phyloP scores from a whole-genome alignment of 2,888 invertebrate genomes.

The Adelphocoris suturalis region DNA sequence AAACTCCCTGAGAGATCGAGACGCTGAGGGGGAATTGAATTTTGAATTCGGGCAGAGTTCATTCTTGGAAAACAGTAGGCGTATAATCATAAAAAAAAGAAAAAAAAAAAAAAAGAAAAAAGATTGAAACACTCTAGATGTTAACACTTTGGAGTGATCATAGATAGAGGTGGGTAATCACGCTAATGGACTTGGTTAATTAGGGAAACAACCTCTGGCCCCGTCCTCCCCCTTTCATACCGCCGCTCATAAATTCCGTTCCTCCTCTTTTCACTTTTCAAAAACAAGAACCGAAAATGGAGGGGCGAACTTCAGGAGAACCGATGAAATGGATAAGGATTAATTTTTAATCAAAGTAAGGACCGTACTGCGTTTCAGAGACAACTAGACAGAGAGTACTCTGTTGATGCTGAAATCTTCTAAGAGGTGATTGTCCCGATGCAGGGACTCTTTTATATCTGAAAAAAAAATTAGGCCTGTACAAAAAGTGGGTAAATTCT shows the following conservation, averaged over 20 bases:
- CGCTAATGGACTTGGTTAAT: conserved; percentile 52
- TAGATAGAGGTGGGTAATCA: conserved; percentile 32
- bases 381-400: too few relatives aligned
- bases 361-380: not conserved
- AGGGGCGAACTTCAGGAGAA: not conserved
- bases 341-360: conserved; percentile 2
- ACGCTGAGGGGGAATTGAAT: not conserved
- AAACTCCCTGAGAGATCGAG: not conserved
- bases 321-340: conserved; percentile 43
- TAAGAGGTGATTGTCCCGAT: too few relatives aligned
- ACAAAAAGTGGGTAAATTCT: too few relatives aligned
- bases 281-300: conserved; percentile 38
- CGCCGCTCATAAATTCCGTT: conserved; percentile 45
- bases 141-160: conserved; percentile 41
- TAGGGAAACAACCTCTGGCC: conserved; percentile 50
- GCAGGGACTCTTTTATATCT: too few relatives aligned
- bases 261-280: not conserved
- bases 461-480: too few relatives aligned
- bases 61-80: too few relatives aligned
- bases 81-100: too few relatives aligned
- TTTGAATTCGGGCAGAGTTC: conserved; percentile 4
- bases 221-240: not conserved
- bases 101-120: not conserved
- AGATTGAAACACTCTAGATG: conserved; percentile 52
- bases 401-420: too few relatives aligned